A percentile compares a stretch with the other conserved stretches of the same genome.
phyloP scores from a whole-genome alignment of 2,797 vertebrate genomes.

The Melopsittacus undulatus region DNA sequence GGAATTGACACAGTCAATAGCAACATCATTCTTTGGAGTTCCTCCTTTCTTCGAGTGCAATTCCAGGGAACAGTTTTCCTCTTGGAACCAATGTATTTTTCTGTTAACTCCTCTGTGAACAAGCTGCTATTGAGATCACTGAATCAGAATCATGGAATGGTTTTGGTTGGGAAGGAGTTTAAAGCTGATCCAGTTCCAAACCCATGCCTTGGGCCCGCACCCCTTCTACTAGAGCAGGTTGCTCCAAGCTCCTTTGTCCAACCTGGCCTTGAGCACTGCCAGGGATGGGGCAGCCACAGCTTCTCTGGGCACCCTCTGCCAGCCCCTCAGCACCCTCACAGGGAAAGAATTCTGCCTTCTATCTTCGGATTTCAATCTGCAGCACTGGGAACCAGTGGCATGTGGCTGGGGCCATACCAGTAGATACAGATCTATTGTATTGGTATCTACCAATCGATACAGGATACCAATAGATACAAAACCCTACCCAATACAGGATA shows the following conservation, averaged over 20 bases:
- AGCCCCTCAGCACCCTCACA: not conserved
- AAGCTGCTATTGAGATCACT: not conserved
- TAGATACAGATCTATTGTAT: fast-evolving
- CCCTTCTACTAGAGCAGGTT: not conserved
- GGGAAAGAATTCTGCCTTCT: not conserved
- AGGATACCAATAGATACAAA: not conserved
- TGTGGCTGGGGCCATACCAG: not conserved
- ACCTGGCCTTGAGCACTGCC: not conserved
- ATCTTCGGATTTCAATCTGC: not conserved
- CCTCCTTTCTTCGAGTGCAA: not conserved
- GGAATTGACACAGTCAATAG: not conserved
- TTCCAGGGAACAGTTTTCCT: not conserved
- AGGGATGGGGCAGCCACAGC: not conserved
- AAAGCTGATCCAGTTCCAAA: not conserved
- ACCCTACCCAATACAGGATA: not conserved
- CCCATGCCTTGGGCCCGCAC: not conserved
- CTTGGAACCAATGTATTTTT: not conserved
- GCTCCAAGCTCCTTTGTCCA: not conserved
- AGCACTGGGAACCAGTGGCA: fast-evolving
- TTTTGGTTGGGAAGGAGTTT: not conserved
- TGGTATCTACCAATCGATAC: not conserved
- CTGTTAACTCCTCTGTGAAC: fast-evolving
- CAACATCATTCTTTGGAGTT: not conserved
- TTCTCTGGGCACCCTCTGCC: not conserved
- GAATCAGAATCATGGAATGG: not conserved